These are phyloP conservation scores for Stratiomys singularior DNA, from an alignment of 2,888 invertebrate species.

Conservation along the genomic window DNA sequence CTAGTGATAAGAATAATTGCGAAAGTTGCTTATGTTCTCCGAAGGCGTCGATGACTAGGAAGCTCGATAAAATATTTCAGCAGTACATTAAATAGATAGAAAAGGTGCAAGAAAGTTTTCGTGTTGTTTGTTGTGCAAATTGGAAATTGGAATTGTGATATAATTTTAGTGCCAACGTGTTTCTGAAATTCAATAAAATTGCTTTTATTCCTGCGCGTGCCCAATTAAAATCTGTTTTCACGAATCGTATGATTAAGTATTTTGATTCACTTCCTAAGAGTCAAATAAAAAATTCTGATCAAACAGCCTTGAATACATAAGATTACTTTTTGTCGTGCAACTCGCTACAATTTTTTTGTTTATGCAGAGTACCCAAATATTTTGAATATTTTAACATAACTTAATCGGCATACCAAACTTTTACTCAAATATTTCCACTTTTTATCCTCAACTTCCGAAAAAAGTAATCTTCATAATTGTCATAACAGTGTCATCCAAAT, in stretches of 20 bases:
- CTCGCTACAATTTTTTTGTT: too few relatives aligned
- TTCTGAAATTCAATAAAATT: too few relatives aligned
- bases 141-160: background rate
- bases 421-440: too few relatives aligned
- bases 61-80: conserved; percentile 2
- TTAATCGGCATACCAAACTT: too few relatives aligned
- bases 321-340: background rate
- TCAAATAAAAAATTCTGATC: background rate
- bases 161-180: too few relatives aligned
- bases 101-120: background rate
- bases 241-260: background rate
- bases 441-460: too few relatives aligned
- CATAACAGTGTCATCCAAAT: too few relatives aligned
- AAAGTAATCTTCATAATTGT: too few relatives aligned
- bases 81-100: background rate
- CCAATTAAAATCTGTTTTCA: too few relatives aligned
- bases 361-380: too few relatives aligned
- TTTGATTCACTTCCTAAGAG: background rate
- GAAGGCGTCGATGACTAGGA: conserved; percentile 11
- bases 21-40: conserved; percentile 1
- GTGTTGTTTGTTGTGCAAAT: background rate
- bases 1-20: conserved; percentile 12
- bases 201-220: too few relatives aligned
- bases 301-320: background rate
- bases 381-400: too few relatives aligned